Evolutionary conservation across 2,113 vertebrate genomes (phyloP).

Genomic region (Naja naja): DNA sequence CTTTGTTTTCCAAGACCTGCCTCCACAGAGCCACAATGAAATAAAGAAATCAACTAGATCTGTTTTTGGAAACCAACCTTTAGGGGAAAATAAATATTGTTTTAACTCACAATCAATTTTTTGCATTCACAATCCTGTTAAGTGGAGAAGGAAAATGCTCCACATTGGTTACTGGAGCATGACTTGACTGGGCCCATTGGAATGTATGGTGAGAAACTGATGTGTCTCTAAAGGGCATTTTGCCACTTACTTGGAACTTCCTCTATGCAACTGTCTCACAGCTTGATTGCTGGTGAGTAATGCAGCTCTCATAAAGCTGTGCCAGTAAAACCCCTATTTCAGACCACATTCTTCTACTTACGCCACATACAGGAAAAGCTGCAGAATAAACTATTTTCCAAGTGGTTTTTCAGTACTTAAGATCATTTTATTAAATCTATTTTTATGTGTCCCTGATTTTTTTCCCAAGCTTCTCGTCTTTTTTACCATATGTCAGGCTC

Average conservation of each 20-base stretch:
- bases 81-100: not conserved
- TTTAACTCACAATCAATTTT: slow-evolving; percentile 42
- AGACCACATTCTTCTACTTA: slow-evolving; percentile 11
- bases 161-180: slow-evolving; percentile 14
- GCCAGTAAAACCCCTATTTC: slow-evolving; percentile 30
- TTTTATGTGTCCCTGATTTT: not conserved
- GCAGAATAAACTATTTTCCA: slow-evolving; percentile 20
- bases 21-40: not conserved
- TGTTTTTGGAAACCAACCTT: slow-evolving; percentile 11
- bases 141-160: not conserved
- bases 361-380: slow-evolving; percentile 10
- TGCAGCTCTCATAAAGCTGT: slow-evolving; percentile 32
- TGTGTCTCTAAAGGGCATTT: slow-evolving; percentile 28
- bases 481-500: slow-evolving; percentile 13
- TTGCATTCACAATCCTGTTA: slow-evolving; percentile 16
- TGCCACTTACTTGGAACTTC: slow-evolving; percentile 26
- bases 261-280: slow-evolving; percentile 20
- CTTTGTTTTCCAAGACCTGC: not conserved
- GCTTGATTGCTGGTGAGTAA: slow-evolving; percentile 40
- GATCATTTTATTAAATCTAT: slow-evolving; percentile 22
- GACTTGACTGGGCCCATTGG: slow-evolving; percentile 13
- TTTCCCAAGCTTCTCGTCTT: not conserved
- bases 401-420: slow-evolving; percentile 10
- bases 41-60: not conserved
- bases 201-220: slow-evolving; percentile 17